phyloP scores from a whole-genome alignment of 2,113 vertebrate genomes.

The Ophiodon elongatus region DNA sequence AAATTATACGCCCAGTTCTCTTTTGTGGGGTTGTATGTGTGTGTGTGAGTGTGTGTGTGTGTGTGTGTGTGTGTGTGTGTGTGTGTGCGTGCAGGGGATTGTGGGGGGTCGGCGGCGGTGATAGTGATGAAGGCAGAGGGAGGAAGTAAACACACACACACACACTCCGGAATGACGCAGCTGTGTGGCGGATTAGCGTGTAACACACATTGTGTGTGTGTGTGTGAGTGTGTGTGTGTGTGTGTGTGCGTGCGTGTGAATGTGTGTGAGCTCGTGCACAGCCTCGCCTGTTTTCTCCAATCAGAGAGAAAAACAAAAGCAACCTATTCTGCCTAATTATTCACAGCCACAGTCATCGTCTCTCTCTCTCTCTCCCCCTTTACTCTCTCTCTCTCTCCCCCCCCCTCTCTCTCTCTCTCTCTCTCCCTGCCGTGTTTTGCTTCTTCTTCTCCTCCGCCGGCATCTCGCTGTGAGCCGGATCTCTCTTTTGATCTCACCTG shows the following conservation, averaged over 20 bases:
- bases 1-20: conserved; percentile 74
- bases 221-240: conserved; percentile 47
- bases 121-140: conserved; percentile 43
- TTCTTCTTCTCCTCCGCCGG: background rate
- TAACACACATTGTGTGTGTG: conserved; percentile 41
- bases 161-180: conserved; percentile 58
- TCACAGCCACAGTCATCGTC: conserved; percentile 52
- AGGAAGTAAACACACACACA: conserved; percentile 65
- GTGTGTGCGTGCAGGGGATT: conserved; percentile 40
- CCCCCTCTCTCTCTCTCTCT: background rate
- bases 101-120: conserved; percentile 38
- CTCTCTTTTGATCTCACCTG: conserved; percentile 48
- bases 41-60: conserved; percentile 10
- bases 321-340: conserved; percentile 72
- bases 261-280: conserved; percentile 45
- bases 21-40: too few species aligned
- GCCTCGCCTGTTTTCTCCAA: conserved; percentile 68
- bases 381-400: background rate
- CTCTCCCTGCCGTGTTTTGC: background rate
- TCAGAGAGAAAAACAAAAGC: conserved; percentile 73
- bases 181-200: conserved; percentile 65
- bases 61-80: conserved; percentile 31
- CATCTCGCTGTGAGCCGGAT: conserved; percentile 17
- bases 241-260: conserved; percentile 46
- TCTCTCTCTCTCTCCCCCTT: background rate